Conservation (phyloP, 2,113 vertebrate species). For the Donacobius atricapilla region DNA sequence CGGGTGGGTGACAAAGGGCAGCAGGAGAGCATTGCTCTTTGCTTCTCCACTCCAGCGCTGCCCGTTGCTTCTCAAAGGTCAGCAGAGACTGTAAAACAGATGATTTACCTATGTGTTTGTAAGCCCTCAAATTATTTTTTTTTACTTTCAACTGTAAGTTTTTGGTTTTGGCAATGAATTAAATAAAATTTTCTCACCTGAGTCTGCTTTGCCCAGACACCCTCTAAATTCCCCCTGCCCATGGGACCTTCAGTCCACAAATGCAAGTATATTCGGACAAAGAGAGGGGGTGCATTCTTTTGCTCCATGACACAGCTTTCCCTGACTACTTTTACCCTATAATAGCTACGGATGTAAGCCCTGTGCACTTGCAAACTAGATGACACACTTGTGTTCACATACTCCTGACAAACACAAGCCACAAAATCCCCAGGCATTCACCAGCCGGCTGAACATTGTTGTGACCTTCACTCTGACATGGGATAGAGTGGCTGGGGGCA, state of each 20-base stretch:
- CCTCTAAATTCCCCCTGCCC: neutral
- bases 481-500: slow-evolving; percentile 6
- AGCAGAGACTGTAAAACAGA: neutral
- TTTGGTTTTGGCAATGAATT: neutral
- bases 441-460: slow-evolving; percentile 24
- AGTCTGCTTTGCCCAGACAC: neutral
- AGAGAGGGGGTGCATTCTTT: neutral
- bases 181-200: neutral
- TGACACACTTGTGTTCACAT: slow-evolving; percentile 29
- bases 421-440: slow-evolving; percentile 41
- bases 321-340: neutral
- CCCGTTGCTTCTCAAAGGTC: neutral
- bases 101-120: neutral
- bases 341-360: neutral
- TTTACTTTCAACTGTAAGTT: neutral
- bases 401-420: slow-evolving; percentile 17
- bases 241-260: neutral
- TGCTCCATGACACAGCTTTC: neutral
- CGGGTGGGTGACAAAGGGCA: neutral
- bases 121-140: neutral
- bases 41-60: neutral
- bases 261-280: neutral
- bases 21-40: neutral
- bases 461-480: slow-evolving; percentile 37
- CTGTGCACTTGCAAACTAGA: neutral